Percentiles rank a stretch among this genome's conserved stretches.
phyloP scores from a whole-genome alignment of 2,113 vertebrate species.

The Asarcornis scutulata region DNA sequence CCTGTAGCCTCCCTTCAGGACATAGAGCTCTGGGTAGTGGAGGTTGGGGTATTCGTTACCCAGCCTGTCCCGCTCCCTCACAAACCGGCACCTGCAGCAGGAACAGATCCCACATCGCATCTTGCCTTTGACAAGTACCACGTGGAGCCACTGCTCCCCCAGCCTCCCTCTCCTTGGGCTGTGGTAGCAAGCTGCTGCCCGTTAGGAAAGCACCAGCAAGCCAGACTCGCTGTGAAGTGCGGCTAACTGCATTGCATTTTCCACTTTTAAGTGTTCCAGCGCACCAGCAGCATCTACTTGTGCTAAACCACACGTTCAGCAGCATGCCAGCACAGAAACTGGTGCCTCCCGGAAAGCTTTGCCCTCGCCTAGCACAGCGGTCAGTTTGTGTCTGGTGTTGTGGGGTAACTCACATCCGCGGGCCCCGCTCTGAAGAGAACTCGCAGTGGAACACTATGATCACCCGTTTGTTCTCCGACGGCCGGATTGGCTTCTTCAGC shows the following conservation, averaged over 20 bases:
- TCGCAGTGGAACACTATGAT: constrained; percentile 97
- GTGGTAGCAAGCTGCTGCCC: neutral
- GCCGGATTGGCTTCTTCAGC: constrained; percentile 81
- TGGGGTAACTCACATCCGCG: constrained; percentile 84
- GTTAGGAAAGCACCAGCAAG: neutral
- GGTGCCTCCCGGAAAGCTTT: fast-evolving
- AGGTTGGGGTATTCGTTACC: constrained; percentile 91
- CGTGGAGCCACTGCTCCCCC: fast-evolving
- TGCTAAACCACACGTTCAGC: fast-evolving
- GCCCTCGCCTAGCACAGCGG: fast-evolving
- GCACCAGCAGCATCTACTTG: fast-evolving
- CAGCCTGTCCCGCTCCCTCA: constrained; percentile 86
- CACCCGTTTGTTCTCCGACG: constrained; percentile 82
- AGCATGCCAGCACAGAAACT: fast-evolving
- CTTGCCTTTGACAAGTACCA: fast-evolving
- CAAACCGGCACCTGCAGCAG: constrained; percentile 83
- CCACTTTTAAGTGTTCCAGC: fast-evolving
- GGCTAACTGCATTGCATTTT: fast-evolving
- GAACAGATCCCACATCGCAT: fast-evolving
- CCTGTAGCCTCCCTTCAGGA: constrained; percentile 94
- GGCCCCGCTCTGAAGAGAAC: constrained; percentile 94
- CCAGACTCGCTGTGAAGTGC: fast-evolving
- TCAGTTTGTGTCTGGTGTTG: fast-evolving
- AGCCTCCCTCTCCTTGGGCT: fast-evolving
- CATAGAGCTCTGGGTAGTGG: constrained; percentile 94